phyloP scores from a whole-genome alignment of 2,888 invertebrate species.

The Drosophila koepferae region DNA sequence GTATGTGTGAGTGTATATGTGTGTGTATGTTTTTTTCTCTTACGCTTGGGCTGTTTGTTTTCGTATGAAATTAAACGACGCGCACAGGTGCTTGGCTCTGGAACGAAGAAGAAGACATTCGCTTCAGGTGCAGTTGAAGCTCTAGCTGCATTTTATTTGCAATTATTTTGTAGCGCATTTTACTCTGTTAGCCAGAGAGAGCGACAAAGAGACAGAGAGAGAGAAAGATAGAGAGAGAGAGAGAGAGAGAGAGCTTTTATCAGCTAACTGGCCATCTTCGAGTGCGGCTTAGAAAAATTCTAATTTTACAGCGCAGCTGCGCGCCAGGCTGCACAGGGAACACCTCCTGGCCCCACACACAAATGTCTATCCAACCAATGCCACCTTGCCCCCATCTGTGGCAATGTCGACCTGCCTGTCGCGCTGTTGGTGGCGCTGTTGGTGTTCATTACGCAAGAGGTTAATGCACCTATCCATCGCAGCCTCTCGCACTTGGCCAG shows the following conservation, averaged over 20 bases:
- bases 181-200: constrained; percentile 60
- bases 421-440: constrained; percentile 78
- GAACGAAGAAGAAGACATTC: constrained; percentile 27
- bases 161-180: constrained; percentile 82
- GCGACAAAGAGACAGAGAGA: not conserved
- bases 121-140: constrained; percentile 58
- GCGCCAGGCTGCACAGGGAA: constrained; percentile 56
- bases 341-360: constrained; percentile 31
- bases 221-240: not conserved
- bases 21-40: not conserved
- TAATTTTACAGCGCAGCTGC: constrained; percentile 81
- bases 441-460: constrained; percentile 81
- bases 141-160: constrained; percentile 79
- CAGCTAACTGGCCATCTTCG: constrained; percentile 69
- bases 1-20: not conserved
- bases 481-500: constrained; percentile 19
- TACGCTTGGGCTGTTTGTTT: constrained; percentile 69
- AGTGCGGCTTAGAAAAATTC: constrained; percentile 60
- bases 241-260: constrained; percentile 39
- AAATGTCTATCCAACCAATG: constrained; percentile 10
- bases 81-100: constrained; percentile 75
- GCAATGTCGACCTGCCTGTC: constrained; percentile 68
- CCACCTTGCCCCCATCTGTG: constrained; percentile 21
- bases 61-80: constrained; percentile 75
- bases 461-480: constrained; percentile 68